These are phyloP conservation scores for Notarius lentiginosus DNA, from an alignment of 2,113 vertebrate species.

Conservation along the genomic window DNA sequence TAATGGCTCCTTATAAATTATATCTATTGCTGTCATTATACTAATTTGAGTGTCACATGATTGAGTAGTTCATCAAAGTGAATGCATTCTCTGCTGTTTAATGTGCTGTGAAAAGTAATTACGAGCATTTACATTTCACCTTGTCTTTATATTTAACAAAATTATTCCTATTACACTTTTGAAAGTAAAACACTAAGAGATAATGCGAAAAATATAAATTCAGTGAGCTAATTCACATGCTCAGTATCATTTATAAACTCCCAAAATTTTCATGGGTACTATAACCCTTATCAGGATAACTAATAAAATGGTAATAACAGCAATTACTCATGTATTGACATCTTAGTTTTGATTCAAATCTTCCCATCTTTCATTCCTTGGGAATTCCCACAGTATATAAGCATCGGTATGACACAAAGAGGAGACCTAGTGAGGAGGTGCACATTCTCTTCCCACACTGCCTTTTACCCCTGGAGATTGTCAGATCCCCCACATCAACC, in stretches of 20 bases:
- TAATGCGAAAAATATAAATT: background rate
- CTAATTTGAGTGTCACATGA: conserved; percentile 23
- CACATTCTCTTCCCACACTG: conserved; percentile 97
- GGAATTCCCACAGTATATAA: conserved; percentile 94
- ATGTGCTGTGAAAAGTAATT: background rate
- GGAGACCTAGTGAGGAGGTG: conserved; percentile 85
- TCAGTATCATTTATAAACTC: background rate
- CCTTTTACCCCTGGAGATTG: conserved; percentile 87
- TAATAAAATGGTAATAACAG: conserved; percentile 5
- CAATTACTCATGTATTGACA: conserved; percentile 14
- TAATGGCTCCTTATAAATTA: conserved; percentile 2
- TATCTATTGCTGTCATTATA: background rate
- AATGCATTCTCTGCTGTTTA: background rate
- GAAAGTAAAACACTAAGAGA: background rate
- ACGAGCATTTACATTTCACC: background rate
- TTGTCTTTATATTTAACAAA: background rate
- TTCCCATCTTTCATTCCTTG: conserved; percentile 67
- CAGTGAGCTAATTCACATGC: background rate
- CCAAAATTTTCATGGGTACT: background rate
- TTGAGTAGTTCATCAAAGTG: background rate
- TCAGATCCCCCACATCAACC: conserved; percentile 52
- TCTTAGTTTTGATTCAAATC: conserved; percentile 28
- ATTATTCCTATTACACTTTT: background rate
- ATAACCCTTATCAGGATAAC: background rate
- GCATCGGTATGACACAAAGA: conserved; percentile 84